Evolutionary conservation across 2,797 vertebrate species (phyloP), one percentile per base, ranked within the genome.

Genomic region (Peromyscus eremicus): DNA sequence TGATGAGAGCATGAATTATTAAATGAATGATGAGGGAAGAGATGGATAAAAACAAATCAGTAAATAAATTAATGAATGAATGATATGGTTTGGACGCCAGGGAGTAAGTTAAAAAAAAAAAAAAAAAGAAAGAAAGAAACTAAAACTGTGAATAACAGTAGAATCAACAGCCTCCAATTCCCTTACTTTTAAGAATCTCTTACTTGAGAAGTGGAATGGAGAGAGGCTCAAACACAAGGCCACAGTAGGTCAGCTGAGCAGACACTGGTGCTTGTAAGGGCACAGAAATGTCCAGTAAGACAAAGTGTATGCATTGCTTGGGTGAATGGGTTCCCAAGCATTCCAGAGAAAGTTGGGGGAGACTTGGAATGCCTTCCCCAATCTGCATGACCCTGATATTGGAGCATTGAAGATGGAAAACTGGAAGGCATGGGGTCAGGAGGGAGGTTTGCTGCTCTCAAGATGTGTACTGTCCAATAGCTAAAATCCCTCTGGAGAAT

Each of bases 311-410:
- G 19, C 9, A 5, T 57, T 57, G 79, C 11, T n/a, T 80, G 77
- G 16, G 12, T 34, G 16, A 11, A 16, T n/a, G 52, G 52, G 77
- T 75, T 43, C 19, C 10, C 34, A 49, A 34, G 40, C 76, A 43
- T 89, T 60, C 57, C 34, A 57, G 43, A 87, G 60, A 90, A 97
- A 96, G 46, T 34, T 52, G 55, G 70, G 82, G 14, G 43, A 94
- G 49, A 91, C 64, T 64, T 43, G 80, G 71, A 77, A 11, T 49
- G 12, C 2, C 13, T 4, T 91, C 62, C 91, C 14, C 40, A 52
- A n/a, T 89, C 46, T 64, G 76, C 23, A 21, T 29, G 49, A 40
- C 43, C 80, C 5, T 16, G 57, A 60, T 17, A 75, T 19, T 83
- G 19, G 46, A 49, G 3, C 52, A 71, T 55, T 76, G 14, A 25